These are phyloP conservation scores for Chrysolina oricalcia DNA, from an alignment of 2,888 invertebrate genomes.

Conservation along the genomic window DNA sequence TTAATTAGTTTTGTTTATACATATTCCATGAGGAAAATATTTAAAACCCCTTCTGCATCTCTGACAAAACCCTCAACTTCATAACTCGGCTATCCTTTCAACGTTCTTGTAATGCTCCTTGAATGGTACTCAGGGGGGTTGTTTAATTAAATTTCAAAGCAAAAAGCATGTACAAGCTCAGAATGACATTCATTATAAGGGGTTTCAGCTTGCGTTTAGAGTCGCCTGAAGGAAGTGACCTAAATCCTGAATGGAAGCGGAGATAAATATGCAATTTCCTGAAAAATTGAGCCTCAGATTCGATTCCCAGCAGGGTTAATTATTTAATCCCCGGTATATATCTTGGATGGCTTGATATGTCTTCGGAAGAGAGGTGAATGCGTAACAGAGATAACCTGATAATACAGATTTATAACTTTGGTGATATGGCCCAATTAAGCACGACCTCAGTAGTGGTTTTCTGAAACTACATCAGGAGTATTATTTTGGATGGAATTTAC, in stretches of 20 bases:
- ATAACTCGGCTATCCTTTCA: too few relatives aligned
- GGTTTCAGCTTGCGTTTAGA: too few relatives aligned
- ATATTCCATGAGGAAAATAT: too few relatives aligned
- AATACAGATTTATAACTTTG: background rate
- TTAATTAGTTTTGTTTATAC: too few relatives aligned
- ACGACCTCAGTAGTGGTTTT: background rate
- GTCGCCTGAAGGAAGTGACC: background rate
- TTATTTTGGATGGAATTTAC: too few relatives aligned
- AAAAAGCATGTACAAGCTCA: too few relatives aligned
- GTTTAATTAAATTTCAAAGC: too few relatives aligned
- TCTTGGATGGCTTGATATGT: background rate
- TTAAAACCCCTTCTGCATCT: too few relatives aligned
- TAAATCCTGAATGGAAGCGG: background rate
- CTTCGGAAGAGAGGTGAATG: background rate
- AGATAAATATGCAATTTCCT: background rate
- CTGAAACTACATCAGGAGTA: background rate
- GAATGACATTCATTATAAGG: too few relatives aligned
- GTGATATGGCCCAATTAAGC: background rate
- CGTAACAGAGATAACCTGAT: background rate
- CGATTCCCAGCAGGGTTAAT: background rate
- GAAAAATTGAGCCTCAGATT: background rate
- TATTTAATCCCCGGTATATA: background rate
- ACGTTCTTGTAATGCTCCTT: too few relatives aligned
- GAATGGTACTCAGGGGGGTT: too few relatives aligned
- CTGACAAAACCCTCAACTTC: too few relatives aligned